phyloP scores from a whole-genome alignment of 1,140 invertebrate genomes.

The Pseudomyrmex flavicornis region DNA sequence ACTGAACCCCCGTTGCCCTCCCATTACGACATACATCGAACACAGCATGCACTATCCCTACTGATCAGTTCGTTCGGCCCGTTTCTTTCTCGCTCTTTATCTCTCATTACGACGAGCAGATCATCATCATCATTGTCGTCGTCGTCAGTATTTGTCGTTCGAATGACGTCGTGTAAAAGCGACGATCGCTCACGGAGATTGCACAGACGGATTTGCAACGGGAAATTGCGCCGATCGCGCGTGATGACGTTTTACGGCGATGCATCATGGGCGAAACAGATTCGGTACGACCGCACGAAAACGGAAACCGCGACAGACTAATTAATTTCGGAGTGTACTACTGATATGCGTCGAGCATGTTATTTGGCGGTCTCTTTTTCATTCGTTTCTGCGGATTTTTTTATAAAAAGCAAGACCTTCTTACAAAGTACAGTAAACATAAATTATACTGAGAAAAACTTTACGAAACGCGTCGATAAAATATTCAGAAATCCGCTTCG shows the following conservation, averaged over 20 bases:
- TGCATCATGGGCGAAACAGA: conserved; percentile 1
- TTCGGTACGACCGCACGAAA: neutral
- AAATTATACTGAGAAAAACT: no score
- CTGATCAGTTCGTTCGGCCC: conserved; percentile 59
- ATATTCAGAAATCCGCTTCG: neutral
- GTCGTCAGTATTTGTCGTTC: neutral
- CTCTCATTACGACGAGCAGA: neutral
- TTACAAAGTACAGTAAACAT: neutral
- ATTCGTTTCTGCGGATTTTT: neutral
- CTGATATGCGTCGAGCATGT: neutral
- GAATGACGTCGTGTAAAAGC: neutral
- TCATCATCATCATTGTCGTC: neutral
- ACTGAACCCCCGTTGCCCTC: conserved; percentile 86
- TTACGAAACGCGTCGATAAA: neutral
- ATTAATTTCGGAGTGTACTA: neutral
- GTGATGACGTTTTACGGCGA: neutral
- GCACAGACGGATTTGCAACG: neutral
- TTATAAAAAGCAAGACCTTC: neutral
- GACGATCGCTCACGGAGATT: neutral
- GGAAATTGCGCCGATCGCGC: conserved; percentile 25
- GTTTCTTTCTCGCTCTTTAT: neutral
- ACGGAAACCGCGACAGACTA: neutral
- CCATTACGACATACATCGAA: conserved; percentile 83
- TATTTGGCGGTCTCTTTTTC: neutral
- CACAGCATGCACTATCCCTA: conserved; percentile 83